These are phyloP conservation scores for Drosophila grimshawi DNA, from an alignment of 1,140 invertebrate genomes.

Conservation along the genomic window DNA sequence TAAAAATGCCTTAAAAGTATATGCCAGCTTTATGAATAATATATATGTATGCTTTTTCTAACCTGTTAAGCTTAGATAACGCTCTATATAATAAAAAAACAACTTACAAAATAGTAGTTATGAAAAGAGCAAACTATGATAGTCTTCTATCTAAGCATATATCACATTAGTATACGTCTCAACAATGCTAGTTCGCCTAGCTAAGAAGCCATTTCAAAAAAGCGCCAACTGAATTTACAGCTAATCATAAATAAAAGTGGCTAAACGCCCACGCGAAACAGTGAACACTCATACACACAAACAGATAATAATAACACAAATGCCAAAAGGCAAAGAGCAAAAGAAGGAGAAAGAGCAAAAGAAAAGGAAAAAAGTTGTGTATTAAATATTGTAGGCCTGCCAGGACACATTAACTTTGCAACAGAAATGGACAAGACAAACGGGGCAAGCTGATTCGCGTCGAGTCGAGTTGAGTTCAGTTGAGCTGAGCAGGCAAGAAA, in stretches of 20 bases:
- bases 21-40: no score
- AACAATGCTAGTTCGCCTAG: background rate
- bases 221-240: slow-evolving; percentile 34
- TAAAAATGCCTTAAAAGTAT: no score
- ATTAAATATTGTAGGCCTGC: slow-evolving; percentile 58
- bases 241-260: slow-evolving; percentile 42
- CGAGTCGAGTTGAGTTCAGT: slow-evolving; percentile 24
- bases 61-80: no score
- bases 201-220: slow-evolving; percentile 31
- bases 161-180: background rate
- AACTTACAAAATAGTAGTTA: no score
- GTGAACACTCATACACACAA: slow-evolving; percentile 3
- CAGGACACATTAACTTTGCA: slow-evolving; percentile 60
- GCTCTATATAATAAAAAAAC: no score
- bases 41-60: no score
- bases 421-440: slow-evolving; percentile 41
- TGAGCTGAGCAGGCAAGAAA: slow-evolving; percentile 59
- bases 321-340: slow-evolving; percentile 26
- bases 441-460: slow-evolving; percentile 36
- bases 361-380: slow-evolving; percentile 10
- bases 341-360: background rate
- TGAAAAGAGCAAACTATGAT: background rate
- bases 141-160: background rate
- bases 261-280: slow-evolving; percentile 12
- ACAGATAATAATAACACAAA: slow-evolving; percentile 24